These are phyloP conservation scores for Plodia interpunctella DNA, from an alignment of 1,140 invertebrate species.

Conservation along the genomic window DNA sequence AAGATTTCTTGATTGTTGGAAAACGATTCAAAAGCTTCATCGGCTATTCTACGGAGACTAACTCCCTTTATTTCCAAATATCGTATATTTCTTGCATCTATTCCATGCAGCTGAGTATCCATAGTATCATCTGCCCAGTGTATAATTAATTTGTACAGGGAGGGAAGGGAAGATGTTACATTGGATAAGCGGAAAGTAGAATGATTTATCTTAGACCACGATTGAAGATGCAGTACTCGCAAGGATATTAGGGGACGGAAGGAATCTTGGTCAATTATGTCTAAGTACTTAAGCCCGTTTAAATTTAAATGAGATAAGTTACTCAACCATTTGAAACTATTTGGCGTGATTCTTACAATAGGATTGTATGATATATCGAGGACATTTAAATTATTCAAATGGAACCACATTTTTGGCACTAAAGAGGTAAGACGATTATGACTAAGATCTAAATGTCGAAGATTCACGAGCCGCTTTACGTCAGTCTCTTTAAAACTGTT, in stretches of 20 bases:
- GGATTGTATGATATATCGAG: constrained; percentile 82
- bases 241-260: constrained; percentile 80
- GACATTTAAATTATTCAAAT: constrained; percentile 78
- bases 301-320: constrained; percentile 78
- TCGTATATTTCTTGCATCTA: constrained; percentile 85
- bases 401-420: constrained; percentile 80
- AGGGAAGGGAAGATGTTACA: constrained; percentile 64
- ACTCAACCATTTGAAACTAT: constrained; percentile 77
- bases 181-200: constrained; percentile 74
- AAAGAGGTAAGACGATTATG: constrained; percentile 82
- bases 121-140: constrained; percentile 84
- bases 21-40: constrained; percentile 84
- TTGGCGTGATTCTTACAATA: constrained; percentile 77
- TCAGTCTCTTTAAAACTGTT: constrained; percentile 79
- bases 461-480: constrained; percentile 79
- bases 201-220: constrained; percentile 80
- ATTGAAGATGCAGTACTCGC: constrained; percentile 58
- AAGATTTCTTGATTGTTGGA: constrained; percentile 82
- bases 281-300: constrained; percentile 78
- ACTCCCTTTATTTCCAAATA: constrained; percentile 88
- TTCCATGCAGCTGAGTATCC: constrained; percentile 81
- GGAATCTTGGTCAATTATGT: constrained; percentile 81
- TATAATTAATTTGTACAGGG: constrained; percentile 81
- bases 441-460: constrained; percentile 82
- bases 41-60: constrained; percentile 82